phyloP scores from a whole-genome alignment of 2,113 vertebrate species.

The Cyanoramphus novaezelandiae region DNA sequence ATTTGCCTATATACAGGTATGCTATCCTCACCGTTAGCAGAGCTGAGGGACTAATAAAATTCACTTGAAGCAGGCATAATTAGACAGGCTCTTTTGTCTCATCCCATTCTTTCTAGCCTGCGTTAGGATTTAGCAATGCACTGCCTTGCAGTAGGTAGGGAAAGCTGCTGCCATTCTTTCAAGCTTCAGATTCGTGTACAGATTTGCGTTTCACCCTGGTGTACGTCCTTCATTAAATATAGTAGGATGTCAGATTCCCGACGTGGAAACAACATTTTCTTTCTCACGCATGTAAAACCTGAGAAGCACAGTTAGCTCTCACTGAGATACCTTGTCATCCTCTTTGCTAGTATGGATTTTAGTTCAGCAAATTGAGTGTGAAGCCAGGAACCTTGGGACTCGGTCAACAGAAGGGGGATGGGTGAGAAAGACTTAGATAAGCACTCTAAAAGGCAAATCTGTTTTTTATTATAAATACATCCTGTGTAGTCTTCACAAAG shows the following conservation, averaged over 20 bases:
- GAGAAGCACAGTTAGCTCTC: background rate
- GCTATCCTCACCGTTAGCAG: background rate
- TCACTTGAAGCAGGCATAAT: slow-evolving; percentile 3
- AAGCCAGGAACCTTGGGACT: background rate
- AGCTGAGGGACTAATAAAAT: background rate
- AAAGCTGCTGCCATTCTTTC: background rate
- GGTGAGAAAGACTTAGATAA: background rate
- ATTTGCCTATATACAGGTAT: background rate
- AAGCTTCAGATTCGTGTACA: background rate
- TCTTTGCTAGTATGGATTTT: background rate
- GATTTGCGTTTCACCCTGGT: background rate
- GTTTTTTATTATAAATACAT: background rate
- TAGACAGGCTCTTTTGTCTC: background rate
- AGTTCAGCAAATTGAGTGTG: background rate
- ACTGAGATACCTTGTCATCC: background rate
- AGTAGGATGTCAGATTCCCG: background rate
- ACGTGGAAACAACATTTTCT: background rate
- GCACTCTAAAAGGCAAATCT: background rate
- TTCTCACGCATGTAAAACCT: background rate
- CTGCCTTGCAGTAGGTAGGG: background rate
- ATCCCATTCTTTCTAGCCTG: background rate
- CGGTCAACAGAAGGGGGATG: background rate
- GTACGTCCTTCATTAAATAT: background rate
- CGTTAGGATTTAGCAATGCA: background rate
- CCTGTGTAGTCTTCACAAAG: background rate